These are phyloP conservation scores for Cheilosia grossa DNA, from an alignment of 2,888 invertebrate species.

Conservation along the genomic window DNA sequence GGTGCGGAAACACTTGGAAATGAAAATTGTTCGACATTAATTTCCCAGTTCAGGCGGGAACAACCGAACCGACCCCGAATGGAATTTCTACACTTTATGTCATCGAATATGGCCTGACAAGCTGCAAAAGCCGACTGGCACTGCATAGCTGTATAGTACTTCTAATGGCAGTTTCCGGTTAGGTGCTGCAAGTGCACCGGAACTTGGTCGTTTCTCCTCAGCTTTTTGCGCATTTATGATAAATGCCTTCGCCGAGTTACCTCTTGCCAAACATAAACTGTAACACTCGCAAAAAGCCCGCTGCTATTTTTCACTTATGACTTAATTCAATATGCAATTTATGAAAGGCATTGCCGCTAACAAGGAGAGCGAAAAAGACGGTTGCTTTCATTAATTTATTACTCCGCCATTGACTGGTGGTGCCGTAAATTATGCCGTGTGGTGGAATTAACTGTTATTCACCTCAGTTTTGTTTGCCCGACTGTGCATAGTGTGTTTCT, in stretches of 20 bases:
- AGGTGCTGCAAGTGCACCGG: conserved; percentile 74
- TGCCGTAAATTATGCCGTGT: conserved; percentile 54
- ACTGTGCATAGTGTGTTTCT: conserved; percentile 30
- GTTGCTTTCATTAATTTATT: conserved; percentile 55
- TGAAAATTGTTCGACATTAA: conserved; percentile 73
- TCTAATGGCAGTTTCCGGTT: conserved; percentile 67
- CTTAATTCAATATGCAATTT: conserved; percentile 70
- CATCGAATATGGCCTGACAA: conserved; percentile 59
- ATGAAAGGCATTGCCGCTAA: conserved; percentile 46
- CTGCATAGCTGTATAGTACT: conserved; percentile 55
- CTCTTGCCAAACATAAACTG: conserved; percentile 21
- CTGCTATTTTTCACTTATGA: conserved; percentile 46
- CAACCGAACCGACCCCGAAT: not conserved
- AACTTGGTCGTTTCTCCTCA: conserved; percentile 65
- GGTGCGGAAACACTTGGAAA: conserved; percentile 73
- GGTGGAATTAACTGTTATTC: conserved; percentile 60
- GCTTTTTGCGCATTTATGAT: conserved; percentile 68
- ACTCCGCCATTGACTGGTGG: conserved; percentile 44
- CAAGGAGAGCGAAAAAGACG: conserved; percentile 31
- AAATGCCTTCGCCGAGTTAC: conserved; percentile 46
- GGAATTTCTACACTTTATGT: conserved; percentile 48
- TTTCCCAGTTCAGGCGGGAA: conserved; percentile 37
- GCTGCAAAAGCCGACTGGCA: conserved; percentile 48
- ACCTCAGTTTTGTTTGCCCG: conserved; percentile 58
- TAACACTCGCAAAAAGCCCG: conserved; percentile 38